phyloP scores from a whole-genome alignment of 23 tunicate species.

The Ciona savignyi region DNA sequence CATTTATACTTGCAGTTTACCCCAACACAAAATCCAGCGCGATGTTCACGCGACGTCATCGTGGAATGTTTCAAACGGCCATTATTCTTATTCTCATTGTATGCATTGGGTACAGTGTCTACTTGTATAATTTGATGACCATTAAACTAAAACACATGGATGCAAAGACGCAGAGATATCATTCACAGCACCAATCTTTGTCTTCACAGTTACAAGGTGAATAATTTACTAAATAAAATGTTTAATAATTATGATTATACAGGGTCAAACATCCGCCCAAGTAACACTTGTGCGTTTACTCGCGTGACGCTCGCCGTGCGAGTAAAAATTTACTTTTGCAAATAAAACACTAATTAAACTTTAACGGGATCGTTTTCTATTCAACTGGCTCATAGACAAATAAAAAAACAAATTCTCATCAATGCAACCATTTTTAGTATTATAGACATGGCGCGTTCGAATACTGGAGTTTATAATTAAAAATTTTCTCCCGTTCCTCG shows the following conservation, averaged over 20 bases:
- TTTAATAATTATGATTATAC: background rate
- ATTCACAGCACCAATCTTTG: slow-evolving; percentile 49
- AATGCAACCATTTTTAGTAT: background rate
- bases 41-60: slow-evolving; percentile 65
- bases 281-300: no score
- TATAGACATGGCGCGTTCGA: no score
- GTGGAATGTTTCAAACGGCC: slow-evolving; percentile 39
- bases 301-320: no score
- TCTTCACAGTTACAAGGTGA: slow-evolving; percentile 84
- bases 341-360: no score
- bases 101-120: slow-evolving; percentile 50
- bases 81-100: slow-evolving; percentile 35
- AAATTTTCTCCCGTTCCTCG: no score
- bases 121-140: slow-evolving; percentile 39
- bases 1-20: slow-evolving; percentile 22
- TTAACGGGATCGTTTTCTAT: no score
- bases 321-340: no score
- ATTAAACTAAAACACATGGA: slow-evolving; percentile 36
- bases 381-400: no score
- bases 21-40: slow-evolving; percentile 20
- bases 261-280: background rate
- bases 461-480: no score
- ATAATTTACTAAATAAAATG: background rate
- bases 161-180: slow-evolving; percentile 30
- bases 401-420: no score